These are phyloP conservation scores for Pipa parva DNA, from an alignment of 2,113 vertebrate genomes.

Conservation along the genomic window DNA sequence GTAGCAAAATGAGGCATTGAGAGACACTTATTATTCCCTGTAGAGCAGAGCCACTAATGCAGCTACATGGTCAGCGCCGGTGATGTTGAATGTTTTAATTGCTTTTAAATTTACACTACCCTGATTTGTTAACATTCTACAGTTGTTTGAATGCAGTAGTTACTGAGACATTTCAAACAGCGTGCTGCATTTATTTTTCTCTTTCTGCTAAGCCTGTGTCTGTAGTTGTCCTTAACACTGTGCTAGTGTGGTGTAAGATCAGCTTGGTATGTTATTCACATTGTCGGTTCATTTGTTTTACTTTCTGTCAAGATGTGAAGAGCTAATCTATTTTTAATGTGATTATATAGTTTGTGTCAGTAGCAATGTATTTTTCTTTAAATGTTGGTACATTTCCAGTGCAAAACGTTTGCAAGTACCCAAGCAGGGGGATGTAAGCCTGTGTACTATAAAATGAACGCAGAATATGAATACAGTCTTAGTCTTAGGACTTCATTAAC, in stretches of 20 bases:
- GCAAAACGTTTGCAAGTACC: conserved; percentile 29
- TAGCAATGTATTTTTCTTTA: conserved; percentile 33
- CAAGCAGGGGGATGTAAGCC: conserved; percentile 50
- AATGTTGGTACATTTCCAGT: conserved; percentile 25
- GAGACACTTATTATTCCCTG: too few relatives aligned
- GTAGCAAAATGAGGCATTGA: too few relatives aligned
- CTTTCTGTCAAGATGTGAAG: conserved; percentile 35
- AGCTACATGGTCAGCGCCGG: too few relatives aligned
- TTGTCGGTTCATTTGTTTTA: conserved; percentile 43
- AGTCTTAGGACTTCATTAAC: conserved; percentile 52
- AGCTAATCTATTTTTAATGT: conserved; percentile 43
- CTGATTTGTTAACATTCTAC: too few relatives aligned
- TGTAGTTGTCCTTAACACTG: conserved; percentile 1
- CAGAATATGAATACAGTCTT: conserved; percentile 44
- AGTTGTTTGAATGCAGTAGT: too few relatives aligned
- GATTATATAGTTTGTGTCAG: conserved; percentile 40
- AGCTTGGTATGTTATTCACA: conserved; percentile 32
- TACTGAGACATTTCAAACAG: too few relatives aligned
- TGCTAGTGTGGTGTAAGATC: conserved; percentile 3
- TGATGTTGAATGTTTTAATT: too few relatives aligned
- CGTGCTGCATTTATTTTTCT: conserved; percentile 1
- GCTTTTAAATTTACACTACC: too few relatives aligned
- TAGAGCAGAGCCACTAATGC: too few relatives aligned
- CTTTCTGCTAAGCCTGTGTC: conserved; percentile 7
- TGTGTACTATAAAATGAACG: conserved; percentile 29